These are phyloP conservation scores for Archips crataeganus DNA, from an alignment of 2,888 invertebrate genomes.

Conservation along the genomic window DNA sequence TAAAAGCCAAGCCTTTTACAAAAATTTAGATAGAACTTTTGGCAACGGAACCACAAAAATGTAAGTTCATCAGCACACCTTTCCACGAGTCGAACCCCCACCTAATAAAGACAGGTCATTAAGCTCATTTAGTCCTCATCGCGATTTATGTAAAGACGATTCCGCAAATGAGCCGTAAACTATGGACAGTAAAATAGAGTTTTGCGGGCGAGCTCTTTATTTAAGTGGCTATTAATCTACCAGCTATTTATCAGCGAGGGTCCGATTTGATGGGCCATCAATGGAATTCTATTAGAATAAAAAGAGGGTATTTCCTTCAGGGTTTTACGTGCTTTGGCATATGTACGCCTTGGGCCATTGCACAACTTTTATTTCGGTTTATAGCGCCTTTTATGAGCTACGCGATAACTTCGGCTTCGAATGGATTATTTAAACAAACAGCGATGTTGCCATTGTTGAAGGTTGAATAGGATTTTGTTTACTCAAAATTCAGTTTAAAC, in stretches of 20 bases:
- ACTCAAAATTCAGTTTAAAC: no score
- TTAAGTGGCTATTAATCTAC: conserved; percentile 35
- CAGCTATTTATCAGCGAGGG: conserved; percentile 29
- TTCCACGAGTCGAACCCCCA: background rate
- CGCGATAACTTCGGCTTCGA: background rate
- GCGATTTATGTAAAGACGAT: conserved; percentile 33
- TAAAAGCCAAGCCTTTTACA: no score
- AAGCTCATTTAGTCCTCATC: conserved; percentile 23
- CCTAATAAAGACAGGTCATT: conserved; percentile 24
- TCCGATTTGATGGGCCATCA: conserved; percentile 37
- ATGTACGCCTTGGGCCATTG: conserved; percentile 15
- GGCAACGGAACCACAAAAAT: no score
- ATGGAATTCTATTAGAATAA: conserved; percentile 39
- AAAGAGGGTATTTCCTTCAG: conserved; percentile 17
- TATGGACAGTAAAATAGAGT: conserved; percentile 29
- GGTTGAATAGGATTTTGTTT: no score
- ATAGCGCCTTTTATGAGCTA: conserved; percentile 16
- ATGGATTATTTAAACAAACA: background rate
- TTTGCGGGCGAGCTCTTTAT: conserved; percentile 22
- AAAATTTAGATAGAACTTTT: no score
- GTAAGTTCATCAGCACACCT: background rate
- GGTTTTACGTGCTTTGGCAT: conserved; percentile 18
- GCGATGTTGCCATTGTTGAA: background rate
- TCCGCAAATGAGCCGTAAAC: conserved; percentile 29
- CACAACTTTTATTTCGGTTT: conserved; percentile 15